Conservation (phyloP, 2,888 invertebrate species). For the Piscicola geometra region DNA sequence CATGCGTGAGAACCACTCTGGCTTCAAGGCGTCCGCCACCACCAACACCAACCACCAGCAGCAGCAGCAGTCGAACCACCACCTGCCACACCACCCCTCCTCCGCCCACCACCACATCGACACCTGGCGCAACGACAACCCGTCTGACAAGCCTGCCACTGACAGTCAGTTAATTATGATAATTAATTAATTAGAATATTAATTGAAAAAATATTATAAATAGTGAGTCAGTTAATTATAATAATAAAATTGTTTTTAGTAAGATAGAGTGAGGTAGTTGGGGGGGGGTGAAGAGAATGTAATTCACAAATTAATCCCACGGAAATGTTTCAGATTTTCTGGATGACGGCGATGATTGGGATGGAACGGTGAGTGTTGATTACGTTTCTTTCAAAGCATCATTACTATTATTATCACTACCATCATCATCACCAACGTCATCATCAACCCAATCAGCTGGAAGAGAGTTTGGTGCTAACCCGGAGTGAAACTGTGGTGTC, state of each 20-base stretch:
- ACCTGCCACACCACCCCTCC: background rate
- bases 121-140: conserved; percentile 16
- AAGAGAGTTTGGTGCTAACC: conserved; percentile 36
- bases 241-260: too few species aligned
- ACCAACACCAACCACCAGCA: too few species aligned
- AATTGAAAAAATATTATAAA: too few species aligned
- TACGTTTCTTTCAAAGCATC: background rate
- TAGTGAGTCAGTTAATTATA: too few species aligned
- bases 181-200: too few species aligned
- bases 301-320: too few species aligned
- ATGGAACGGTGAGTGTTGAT: conserved; percentile 65
- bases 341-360: conserved; percentile 77
- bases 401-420: background rate
- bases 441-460: conserved; percentile 32
- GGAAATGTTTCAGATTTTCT: background rate
- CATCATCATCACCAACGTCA: background rate
- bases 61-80: background rate
- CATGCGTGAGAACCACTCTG: too few species aligned
- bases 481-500: conserved; percentile 19
- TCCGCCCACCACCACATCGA: conserved; percentile 22
- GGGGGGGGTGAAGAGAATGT: background rate
- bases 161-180: background rate
- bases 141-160: background rate
- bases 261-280: too few species aligned
- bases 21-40: background rate